Evolutionary conservation across 2,113 vertebrate genomes (phyloP).

Genomic region (Vanacampus margaritifer): DNA sequence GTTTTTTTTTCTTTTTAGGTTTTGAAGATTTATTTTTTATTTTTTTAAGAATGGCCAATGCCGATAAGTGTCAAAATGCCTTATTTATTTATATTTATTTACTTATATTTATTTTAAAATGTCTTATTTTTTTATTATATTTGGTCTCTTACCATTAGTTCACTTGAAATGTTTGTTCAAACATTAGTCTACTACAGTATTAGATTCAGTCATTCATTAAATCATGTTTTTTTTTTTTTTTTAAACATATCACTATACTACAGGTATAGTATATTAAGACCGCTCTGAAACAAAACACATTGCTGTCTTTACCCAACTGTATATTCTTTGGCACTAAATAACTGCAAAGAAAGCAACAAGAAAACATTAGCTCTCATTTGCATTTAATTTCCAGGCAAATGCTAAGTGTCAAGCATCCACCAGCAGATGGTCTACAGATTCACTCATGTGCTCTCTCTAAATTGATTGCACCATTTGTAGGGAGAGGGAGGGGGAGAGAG

Average conservation of each 20-base stretch:
- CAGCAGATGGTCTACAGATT: constrained; percentile 45
- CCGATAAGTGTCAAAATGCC: too few species aligned
- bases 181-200: not conserved
- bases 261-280: not conserved
- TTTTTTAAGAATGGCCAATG: too few species aligned
- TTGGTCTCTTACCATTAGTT: too few species aligned
- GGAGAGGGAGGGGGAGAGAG: constrained; percentile 9
- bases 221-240: not conserved
- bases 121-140: too few species aligned
- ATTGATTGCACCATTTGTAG: constrained; percentile 5
- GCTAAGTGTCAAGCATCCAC: constrained; percentile 11
- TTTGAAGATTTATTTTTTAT: too few species aligned
- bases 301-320: constrained; percentile 38
- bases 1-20: too few species aligned
- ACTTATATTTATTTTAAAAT: too few species aligned
- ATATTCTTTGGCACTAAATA: not conserved
- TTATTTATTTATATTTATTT: too few species aligned
- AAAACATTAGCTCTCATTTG: constrained; percentile 48
- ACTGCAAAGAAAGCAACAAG: not conserved
- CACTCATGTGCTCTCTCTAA: constrained; percentile 21
- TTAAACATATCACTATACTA: not conserved
- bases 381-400: constrained; percentile 55
- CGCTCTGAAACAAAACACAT: not conserved
- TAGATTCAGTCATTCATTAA: not conserved
- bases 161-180: too few species aligned